phyloP scores from a whole-genome alignment of 2,113 vertebrate species.

The Microtus richardsoni region DNA sequence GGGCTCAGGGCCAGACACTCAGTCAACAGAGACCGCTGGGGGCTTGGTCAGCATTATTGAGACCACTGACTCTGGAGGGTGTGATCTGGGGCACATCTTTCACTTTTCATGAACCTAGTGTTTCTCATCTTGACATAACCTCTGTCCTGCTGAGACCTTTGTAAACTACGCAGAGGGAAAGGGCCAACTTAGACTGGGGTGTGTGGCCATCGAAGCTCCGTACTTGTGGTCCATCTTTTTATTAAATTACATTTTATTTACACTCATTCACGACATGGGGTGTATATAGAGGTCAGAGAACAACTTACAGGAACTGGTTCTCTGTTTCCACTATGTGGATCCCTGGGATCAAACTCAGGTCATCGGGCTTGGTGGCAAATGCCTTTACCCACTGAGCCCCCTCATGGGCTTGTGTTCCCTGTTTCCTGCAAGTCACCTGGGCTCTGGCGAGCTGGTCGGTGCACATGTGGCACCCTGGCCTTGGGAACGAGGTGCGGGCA shows the following conservation, averaged over 20 bases:
- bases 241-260: neutral
- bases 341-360: neutral
- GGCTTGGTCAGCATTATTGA: neutral
- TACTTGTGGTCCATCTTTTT: neutral
- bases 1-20: neutral
- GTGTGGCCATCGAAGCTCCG: neutral
- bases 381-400: neutral
- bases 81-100: neutral
- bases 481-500: neutral
- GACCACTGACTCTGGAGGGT: neutral
- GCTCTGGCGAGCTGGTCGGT: neutral
- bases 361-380: too few species aligned
- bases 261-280: neutral
- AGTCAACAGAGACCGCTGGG: neutral
- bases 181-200: neutral
- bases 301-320: neutral
- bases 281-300: neutral
- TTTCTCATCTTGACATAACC: conserved; percentile 18
- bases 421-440: neutral
- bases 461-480: neutral
- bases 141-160: neutral
- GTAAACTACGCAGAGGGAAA: neutral
- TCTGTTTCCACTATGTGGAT: neutral
- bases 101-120: neutral
- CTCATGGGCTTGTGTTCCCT: neutral